Conservation (phyloP, 2,888 invertebrate genomes). For the Ormyrus rosae region DNA sequence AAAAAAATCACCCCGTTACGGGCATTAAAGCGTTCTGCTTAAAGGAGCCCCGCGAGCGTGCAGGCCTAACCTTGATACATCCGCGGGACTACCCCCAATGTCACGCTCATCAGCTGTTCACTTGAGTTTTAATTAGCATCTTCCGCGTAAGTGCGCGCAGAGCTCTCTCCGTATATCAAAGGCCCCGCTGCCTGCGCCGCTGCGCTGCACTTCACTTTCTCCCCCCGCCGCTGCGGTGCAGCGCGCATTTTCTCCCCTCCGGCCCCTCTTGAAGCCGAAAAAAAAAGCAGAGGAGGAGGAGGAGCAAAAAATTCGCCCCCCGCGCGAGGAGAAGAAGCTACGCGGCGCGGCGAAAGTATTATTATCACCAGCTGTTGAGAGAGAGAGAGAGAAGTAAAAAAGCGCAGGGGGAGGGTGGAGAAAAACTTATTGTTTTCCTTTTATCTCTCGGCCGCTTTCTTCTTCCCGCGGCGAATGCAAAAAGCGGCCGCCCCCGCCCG, state of each 20-base stretch:
- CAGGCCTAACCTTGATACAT: constrained; percentile 22
- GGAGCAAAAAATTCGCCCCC: neutral
- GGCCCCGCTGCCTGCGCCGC: too few species aligned
- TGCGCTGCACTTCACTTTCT: neutral
- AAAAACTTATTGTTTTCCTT: constrained; percentile 33
- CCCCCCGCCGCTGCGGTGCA: neutral
- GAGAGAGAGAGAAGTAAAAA: constrained; percentile 15
- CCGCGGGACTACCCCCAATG: neutral
- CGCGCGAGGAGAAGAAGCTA: neutral
- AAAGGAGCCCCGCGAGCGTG: neutral
- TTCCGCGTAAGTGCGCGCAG: neutral
- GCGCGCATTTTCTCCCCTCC: neutral
- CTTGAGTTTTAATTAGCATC: constrained; percentile 36
- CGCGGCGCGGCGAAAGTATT: constrained; percentile 16
- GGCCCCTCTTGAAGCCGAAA: too few species aligned
- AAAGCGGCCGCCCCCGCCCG: neutral
- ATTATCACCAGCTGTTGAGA: constrained; percentile 34
- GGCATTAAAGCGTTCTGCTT: neutral
- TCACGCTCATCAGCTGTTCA: constrained; percentile 10
- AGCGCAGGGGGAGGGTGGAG: neutral
- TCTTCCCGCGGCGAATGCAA: neutral
- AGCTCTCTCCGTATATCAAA: constrained; percentile 23
- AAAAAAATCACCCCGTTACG: too few species aligned
- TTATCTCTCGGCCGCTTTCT: neutral
- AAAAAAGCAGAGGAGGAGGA: neutral